A percentile compares a stretch with the other conserved stretches of the same genome.
phyloP scores from a whole-genome alignment of 2,888 invertebrate genomes.

The Coenonympha arcania region DNA sequence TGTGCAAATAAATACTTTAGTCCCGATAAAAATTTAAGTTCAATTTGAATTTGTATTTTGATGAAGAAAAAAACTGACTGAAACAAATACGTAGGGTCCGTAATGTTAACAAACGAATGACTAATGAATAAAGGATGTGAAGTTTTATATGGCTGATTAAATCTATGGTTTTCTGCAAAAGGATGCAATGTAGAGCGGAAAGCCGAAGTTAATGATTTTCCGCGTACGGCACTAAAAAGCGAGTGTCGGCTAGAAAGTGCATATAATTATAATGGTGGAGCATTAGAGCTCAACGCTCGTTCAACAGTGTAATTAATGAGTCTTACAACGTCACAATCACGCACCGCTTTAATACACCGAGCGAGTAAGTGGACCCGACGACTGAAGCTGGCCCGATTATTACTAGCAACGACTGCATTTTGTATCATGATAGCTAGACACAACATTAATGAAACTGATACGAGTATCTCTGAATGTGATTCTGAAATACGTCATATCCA shows the following conservation, averaged over 20 bases:
- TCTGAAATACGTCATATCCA: no score
- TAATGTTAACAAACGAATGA: background rate
- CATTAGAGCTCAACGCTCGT: constrained; percentile 29
- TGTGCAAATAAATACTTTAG: no score
- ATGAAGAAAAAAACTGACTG: background rate
- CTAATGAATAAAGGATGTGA: background rate
- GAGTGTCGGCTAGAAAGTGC: constrained; percentile 23
- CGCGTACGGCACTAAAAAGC: constrained; percentile 12
- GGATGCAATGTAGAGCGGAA: constrained; percentile 13
- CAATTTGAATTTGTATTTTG: background rate
- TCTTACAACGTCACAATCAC: constrained; percentile 21
- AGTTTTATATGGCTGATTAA: background rate
- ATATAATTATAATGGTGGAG: constrained; percentile 20
- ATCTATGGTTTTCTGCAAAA: background rate
- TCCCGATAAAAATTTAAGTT: background rate
- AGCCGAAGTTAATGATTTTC: constrained; percentile 15
- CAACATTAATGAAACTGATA: no score
- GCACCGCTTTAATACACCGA: constrained; percentile 6
- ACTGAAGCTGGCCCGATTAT: constrained; percentile 2
- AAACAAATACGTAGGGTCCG: background rate
- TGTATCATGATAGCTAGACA: no score
- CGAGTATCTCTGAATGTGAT: no score
- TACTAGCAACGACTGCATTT: no score
- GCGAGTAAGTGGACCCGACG: constrained; percentile 13
- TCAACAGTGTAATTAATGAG: constrained; percentile 31